Evolutionary conservation across 2,113 vertebrate species (phyloP), one percentile per base, ranked within the genome.

Genomic region (Haplochromis vanheusdeni): DNA sequence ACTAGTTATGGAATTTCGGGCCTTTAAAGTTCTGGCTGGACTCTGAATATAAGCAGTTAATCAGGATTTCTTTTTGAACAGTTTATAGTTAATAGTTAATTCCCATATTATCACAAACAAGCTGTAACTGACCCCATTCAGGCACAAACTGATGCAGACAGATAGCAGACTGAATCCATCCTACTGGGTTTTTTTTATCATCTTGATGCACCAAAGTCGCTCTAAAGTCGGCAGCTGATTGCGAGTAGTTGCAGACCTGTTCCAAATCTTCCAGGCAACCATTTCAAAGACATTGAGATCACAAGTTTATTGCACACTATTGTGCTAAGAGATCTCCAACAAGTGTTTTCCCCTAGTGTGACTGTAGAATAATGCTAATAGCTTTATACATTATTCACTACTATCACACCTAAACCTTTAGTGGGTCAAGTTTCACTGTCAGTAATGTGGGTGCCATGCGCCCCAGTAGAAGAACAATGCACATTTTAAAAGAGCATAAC

Each of bases 121-220:
- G 40, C 7, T 73, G 1, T 42, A 26, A 16, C 13, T 73, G 21
- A 73, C 21, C 8, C 21, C 68, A 73, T 45, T 73, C 68, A 45
- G 12, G 21, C 13, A 16, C 37, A 35, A 42, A 14, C 37, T 70
- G 65, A 42, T 23, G n/a, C 33, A 40, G 6, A 70, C 62, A 40
- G 35, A 70, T 70, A 42, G 65, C 37, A 70, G 35, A 23, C 7
- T 23, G n/a, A 62, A 62, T 62, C 58, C 58, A 35, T 62, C 4
- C 31, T n/a, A 37, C 33, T 65, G 60, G 6, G 8, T 0, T 0
- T 10, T 6, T 5, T n/a, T n/a, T 0, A 21, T n/a, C 19, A 37
- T 42, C n/a, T 40, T 70, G 62, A 40, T 21, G 19, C 35, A 70
- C 35, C 35, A 65, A 37, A 70, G 35, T 70, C 19, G 7, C n/a